Evolutionary conservation across 2,797 vertebrate species (phyloP).

Genomic region (Poecilia gillii): DNA sequence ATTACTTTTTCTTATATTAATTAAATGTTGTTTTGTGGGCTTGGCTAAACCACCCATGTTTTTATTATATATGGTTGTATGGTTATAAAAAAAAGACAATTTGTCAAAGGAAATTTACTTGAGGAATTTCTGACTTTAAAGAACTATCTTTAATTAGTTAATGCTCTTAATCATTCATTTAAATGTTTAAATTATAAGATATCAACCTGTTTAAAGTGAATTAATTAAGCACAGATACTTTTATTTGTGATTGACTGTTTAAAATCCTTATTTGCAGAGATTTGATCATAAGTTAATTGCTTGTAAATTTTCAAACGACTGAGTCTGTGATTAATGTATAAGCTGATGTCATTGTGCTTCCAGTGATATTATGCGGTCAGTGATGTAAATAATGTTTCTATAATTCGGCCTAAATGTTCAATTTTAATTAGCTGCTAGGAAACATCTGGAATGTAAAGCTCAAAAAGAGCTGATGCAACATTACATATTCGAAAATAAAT

Average conservation of each 20-base stretch:
- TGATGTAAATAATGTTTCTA: background rate
- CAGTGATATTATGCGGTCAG: background rate
- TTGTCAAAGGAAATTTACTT: background rate
- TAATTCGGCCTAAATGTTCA: background rate
- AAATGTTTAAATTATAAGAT: background rate
- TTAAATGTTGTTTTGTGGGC: background rate
- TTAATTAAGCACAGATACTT: background rate
- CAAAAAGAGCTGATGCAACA: background rate
- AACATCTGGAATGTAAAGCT: background rate
- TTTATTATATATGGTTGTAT: background rate
- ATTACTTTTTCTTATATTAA: background rate
- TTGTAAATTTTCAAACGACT: background rate
- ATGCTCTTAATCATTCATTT: background rate
- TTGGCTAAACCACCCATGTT: background rate
- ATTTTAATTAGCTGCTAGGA: background rate
- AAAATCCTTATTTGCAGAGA: background rate
- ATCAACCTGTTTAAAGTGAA: background rate
- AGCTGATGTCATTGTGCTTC: background rate
- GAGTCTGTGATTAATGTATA: background rate
- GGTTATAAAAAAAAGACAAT: background rate
- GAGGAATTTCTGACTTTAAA: background rate
- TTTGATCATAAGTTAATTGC: background rate
- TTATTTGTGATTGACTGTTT: background rate
- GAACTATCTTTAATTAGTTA: background rate
- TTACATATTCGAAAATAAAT: background rate